These are phyloP conservation scores for Schizopygopsis malacanthus DNA, from an alignment of 2,797 vertebrate genomes.

Conservation along the genomic window DNA sequence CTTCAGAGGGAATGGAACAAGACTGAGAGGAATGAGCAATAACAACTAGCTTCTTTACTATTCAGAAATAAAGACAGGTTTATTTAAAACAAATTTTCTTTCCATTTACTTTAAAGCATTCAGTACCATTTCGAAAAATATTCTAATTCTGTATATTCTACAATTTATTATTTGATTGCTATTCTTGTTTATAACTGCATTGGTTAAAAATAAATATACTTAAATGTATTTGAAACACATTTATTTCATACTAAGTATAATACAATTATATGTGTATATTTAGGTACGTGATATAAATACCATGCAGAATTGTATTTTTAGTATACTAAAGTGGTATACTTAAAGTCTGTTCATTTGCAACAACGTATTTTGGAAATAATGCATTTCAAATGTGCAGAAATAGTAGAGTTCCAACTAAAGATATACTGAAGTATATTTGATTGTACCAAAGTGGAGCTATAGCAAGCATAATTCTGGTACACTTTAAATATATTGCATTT, in stretches of 20 bases:
- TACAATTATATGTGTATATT: not conserved
- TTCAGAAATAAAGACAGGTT: conserved; percentile 3
- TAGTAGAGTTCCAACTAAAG: no score
- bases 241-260: not conserved
- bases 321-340: no score
- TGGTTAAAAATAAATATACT: not conserved
- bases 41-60: not conserved
- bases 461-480: no score
- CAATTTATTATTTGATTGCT: not conserved
- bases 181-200: not conserved
- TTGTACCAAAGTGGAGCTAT: no score
- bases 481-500: no score
- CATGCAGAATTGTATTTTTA: no score
- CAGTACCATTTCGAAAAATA: not conserved
- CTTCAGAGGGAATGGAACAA: conserved; percentile 8
- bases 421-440: no score
- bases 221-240: not conserved
- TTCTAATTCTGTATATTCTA: not conserved
- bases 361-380: no score
- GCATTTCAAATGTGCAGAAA: no score
- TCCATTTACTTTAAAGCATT: not conserved
- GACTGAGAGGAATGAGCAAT: not conserved
- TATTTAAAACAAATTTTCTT: not conserved
- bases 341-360: no score
- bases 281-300: not conserved